A percentile compares a stretch with the other conserved stretches of the same genome.
Evolutionary conservation across 2,797 vertebrate species (phyloP).

Genomic region (Darevskia nairensis): DNA sequence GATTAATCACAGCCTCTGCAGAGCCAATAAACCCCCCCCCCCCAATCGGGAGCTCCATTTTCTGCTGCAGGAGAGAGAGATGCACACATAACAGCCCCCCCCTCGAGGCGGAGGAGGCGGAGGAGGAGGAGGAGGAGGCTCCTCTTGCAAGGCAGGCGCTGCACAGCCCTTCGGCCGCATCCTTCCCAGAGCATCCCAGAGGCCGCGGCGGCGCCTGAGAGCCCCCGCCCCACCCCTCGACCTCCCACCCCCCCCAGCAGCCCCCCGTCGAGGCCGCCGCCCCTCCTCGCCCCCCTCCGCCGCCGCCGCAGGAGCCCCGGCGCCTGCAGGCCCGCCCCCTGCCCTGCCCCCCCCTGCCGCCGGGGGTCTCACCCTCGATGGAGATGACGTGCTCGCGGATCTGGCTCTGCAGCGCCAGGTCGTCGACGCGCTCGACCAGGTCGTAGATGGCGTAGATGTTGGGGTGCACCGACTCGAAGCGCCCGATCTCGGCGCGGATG

Average conservation of each 20-base stretch:
- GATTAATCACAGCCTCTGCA: background rate
- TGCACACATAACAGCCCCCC: background rate
- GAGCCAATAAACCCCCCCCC: background rate
- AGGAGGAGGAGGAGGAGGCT: background rate
- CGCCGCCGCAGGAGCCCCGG: too few species aligned
- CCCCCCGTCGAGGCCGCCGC: too few species aligned
- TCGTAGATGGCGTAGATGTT: constrained; percentile 99
- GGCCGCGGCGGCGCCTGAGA: background rate
- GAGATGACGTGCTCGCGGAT: constrained; percentile 98
- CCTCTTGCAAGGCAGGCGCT: background rate
- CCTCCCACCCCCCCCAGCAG: fast-evolving
- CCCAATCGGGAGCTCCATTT: background rate
- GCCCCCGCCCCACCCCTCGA: background rate
- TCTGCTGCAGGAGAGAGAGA: background rate
- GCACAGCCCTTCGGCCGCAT: background rate
- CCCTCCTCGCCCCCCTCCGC: background rate
- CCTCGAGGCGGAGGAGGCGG: background rate
- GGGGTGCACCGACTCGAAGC: constrained; percentile 97
- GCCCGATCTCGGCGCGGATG: constrained; percentile 95
- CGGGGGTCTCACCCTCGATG: constrained; percentile 85
- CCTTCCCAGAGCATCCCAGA: background rate
- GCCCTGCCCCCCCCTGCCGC: background rate
- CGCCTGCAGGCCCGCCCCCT: background rate
- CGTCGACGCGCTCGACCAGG: constrained; percentile 95
- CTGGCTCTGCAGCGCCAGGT: constrained; percentile 96